Evolutionary conservation across 2,888 invertebrate species (phyloP).

Genomic region (Protophormia terraenovae): DNA sequence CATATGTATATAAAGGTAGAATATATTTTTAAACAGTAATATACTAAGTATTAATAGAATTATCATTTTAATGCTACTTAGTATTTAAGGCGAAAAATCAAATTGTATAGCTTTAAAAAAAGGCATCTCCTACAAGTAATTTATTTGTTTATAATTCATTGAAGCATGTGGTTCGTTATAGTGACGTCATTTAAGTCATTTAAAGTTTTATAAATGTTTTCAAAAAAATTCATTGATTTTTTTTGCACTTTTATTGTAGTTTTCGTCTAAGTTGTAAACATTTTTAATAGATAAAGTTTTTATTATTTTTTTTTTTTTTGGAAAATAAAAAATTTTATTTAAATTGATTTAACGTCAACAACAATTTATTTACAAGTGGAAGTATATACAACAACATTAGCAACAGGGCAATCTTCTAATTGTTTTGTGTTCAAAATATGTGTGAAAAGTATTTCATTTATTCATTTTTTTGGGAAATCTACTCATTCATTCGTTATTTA

Average conservation of each 20-base stretch:
- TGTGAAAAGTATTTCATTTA: conserved; percentile 8
- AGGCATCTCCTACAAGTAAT: background rate
- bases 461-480: background rate
- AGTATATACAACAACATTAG: background rate
- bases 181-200: conserved; percentile 12
- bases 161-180: background rate
- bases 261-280: background rate
- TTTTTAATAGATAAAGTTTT: too few species aligned
- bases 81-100: background rate
- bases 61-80: background rate
- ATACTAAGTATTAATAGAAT: background rate
- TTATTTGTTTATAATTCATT: conserved; percentile 8
- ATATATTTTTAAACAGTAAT: too few species aligned
- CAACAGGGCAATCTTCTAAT: background rate
- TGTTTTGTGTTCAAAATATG: conserved; percentile 1
- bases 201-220: background rate
- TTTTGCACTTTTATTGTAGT: background rate
- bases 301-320: background rate
- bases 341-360: conserved; percentile 4
- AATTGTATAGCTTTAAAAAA: background rate
- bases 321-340: conserved; percentile 3
- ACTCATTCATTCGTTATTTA: background rate
- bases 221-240: background rate
- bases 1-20: background rate
- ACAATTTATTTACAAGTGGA: background rate